A percentile compares a stretch with the other conserved stretches of the same genome.
phyloP scores from a whole-genome alignment of 2,797 vertebrate species.

The Myripristis jacobus region DNA sequence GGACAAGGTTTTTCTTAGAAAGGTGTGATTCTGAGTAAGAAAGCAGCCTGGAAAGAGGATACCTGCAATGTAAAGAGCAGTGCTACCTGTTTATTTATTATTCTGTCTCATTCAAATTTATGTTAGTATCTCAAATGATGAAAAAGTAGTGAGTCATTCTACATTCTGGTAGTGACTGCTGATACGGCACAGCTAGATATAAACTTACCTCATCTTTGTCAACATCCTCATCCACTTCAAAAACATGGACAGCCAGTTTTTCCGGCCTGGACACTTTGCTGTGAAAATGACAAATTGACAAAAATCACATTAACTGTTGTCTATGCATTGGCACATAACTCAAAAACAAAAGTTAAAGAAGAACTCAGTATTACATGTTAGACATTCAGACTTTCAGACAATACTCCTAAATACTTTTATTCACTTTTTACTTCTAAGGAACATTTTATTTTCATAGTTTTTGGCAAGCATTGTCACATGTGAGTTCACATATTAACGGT shows the following conservation, averaged over 20 bases:
- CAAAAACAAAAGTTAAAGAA: neutral
- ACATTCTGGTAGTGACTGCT: neutral
- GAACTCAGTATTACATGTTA: too few relatives aligned
- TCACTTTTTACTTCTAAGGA: too few relatives aligned
- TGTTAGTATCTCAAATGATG: neutral
- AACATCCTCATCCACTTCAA: conserved; percentile 97
- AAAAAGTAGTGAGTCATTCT: neutral
- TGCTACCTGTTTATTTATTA: too few relatives aligned
- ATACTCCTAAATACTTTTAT: too few relatives aligned
- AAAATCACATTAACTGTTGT: neutral
- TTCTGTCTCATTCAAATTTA: neutral
- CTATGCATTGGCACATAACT: neutral
- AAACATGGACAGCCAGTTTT: conserved; percentile 94
- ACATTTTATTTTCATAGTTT: too few relatives aligned
- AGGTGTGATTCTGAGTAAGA: neutral
- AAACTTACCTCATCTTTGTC: conserved; percentile 94
- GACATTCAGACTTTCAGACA: too few relatives aligned
- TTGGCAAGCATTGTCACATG: too few relatives aligned
- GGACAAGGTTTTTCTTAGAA: neutral
- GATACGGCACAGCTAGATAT: neutral
- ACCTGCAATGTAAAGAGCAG: too few relatives aligned
- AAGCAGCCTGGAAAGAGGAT: neutral
- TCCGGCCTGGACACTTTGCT: conserved; percentile 93
- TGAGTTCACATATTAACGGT: too few relatives aligned
- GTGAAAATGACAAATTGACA: too few relatives aligned